Percentiles rank a stretch among this genome's conserved stretches.
Evolutionary conservation across 2,797 vertebrate genomes (phyloP).

Genomic region (Anabas testudineus): DNA sequence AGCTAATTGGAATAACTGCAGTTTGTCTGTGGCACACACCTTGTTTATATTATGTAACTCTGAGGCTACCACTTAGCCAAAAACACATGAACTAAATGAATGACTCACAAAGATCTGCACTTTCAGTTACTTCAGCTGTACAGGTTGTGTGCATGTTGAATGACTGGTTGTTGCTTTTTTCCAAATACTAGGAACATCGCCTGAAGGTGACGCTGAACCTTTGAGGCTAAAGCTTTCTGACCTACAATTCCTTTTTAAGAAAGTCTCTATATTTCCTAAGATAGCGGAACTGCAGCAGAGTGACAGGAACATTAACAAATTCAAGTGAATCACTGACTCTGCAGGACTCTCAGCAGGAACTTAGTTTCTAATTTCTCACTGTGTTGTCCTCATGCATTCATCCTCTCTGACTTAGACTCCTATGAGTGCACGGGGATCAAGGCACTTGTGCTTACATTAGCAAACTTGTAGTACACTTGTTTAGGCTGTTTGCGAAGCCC

Average conservation of each 20-base stretch:
- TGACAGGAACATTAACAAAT: conserved; percentile 8
- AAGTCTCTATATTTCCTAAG: conserved; percentile 1
- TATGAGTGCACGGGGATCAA: conserved; percentile 48
- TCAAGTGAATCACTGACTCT: conserved; percentile 29
- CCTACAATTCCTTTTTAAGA: conserved; percentile 3
- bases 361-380: conserved; percentile 45
- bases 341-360: conserved; percentile 31
- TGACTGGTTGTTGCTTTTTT: conserved; percentile 15
- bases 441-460: conserved; percentile 50
- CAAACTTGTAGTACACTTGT: conserved; percentile 45
- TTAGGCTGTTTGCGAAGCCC: conserved; percentile 51
- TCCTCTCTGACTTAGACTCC: conserved; percentile 24
- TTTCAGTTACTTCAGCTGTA: conserved; percentile 28
- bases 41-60: conserved; percentile 13
- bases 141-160: not conserved
- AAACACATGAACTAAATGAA: conserved; percentile 18
- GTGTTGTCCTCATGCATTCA: conserved; percentile 29
- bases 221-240: conserved; percentile 14
- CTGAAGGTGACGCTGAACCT: conserved; percentile 19
- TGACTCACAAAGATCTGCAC: conserved; percentile 31
- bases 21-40: not conserved
- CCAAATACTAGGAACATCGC: conserved; percentile 19
- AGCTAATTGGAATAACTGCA: not conserved
- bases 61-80: conserved; percentile 16
- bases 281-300: not conserved